Percentiles rank a stretch among this genome's conserved stretches.
Conservation (phyloP, 2,888 invertebrate genomes). For the Scaptomyza tumidula region DNA sequence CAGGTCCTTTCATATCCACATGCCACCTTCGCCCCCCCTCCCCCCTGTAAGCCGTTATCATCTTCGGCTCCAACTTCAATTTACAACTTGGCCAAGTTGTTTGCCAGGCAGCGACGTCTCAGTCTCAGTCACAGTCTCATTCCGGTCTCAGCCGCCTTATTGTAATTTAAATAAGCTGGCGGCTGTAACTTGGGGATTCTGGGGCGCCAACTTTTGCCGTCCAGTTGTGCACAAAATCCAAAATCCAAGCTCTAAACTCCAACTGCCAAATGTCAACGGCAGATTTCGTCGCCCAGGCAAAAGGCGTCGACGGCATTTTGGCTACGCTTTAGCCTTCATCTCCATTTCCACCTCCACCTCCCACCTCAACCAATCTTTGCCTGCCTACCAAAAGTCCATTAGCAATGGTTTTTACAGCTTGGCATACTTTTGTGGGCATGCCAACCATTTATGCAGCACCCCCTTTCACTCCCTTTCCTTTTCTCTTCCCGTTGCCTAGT, state of each 20-base stretch:
- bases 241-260: constrained; percentile 49
- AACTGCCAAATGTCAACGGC: constrained; percentile 77
- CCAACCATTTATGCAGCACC: constrained; percentile 31
- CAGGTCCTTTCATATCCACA: neutral
- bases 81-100: constrained; percentile 79
- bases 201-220: constrained; percentile 49
- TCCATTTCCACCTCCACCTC: neutral
- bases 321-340: constrained; percentile 37
- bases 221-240: constrained; percentile 54
- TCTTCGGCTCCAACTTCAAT: constrained; percentile 71
- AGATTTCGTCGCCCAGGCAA: constrained; percentile 70
- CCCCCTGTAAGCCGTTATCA: constrained; percentile 11
- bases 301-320: constrained; percentile 67
- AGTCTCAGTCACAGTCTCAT: constrained; percentile 5
- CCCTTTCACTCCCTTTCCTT: neutral
- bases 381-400: constrained; percentile 75
- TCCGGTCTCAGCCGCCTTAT: constrained; percentile 50
- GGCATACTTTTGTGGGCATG: constrained; percentile 70
- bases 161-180: constrained; percentile 76
- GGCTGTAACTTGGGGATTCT: constrained; percentile 47
- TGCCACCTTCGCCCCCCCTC: neutral
- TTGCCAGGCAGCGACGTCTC: constrained; percentile 50
- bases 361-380: neutral
- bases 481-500: constrained; percentile 7
- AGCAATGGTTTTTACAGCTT: constrained; percentile 78